A percentile compares a stretch with the other conserved stretches of the same genome.
These are phyloP conservation scores for Cladopsammia gracilis DNA, from an alignment of 64 coral and sea anemone species.

Conservation along the genomic window DNA sequence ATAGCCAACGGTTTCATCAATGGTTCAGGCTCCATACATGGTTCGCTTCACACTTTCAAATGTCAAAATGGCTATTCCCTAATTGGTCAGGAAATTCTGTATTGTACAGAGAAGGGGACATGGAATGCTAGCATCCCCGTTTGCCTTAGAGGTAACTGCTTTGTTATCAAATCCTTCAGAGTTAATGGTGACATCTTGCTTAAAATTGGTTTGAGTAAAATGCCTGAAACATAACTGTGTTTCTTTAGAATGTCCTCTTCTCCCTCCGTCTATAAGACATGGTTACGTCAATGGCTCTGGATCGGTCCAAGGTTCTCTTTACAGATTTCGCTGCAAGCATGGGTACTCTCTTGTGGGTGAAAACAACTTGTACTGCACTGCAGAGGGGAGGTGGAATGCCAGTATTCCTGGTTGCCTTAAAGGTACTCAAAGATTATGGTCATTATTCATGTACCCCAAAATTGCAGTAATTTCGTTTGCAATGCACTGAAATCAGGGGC, in stretches of 20 bases:
- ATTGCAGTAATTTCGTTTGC: too few species aligned
- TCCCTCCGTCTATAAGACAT: neutral
- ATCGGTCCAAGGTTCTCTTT: neutral
- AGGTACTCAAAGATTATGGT: neutral
- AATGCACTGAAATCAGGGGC: too few species aligned
- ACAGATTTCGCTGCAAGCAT: neutral
- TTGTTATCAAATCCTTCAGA: too few species aligned
- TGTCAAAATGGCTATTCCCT: neutral
- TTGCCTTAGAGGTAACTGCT: constrained; percentile 16
- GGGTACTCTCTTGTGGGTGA: constrained; percentile 4
- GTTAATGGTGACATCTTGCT: too few species aligned
- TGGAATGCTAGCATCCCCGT: constrained; percentile 6
- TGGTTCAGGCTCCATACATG: neutral
- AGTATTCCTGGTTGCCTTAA: neutral
- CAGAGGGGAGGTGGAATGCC: neutral
- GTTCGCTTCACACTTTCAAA: neutral
- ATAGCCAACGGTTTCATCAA: constrained; percentile 5
- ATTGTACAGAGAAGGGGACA: neutral
- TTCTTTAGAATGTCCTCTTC: constrained; percentile 10
- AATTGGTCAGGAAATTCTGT: neutral
- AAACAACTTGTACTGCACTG: neutral
- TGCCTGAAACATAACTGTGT: neutral
- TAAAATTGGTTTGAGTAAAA: too few species aligned
- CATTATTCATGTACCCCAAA: too few species aligned
- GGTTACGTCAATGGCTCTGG: constrained; percentile 13